phyloP scores from a whole-genome alignment of 2,888 invertebrate species.

The Leucophenga maculata region DNA sequence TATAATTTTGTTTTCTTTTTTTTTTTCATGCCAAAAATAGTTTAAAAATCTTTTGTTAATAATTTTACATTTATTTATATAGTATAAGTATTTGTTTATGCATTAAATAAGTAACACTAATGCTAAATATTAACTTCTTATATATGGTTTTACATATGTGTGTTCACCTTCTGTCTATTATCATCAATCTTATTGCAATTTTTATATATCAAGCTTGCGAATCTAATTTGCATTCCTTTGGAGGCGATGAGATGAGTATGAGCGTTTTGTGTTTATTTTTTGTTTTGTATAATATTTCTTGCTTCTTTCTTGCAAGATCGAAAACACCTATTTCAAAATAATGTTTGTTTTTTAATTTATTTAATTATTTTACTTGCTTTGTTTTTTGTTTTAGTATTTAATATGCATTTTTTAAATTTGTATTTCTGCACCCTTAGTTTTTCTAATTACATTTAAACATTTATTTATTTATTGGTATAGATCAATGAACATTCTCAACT shows the following conservation, averaged over 20 bases:
- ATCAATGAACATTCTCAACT: slow-evolving; percentile 12
- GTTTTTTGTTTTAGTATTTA: neutral
- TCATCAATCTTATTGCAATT: neutral
- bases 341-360: neutral
- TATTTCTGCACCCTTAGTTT: slow-evolving; percentile 30
- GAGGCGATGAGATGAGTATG: neutral
- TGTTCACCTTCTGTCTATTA: neutral
- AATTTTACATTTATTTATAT: slow-evolving; percentile 21
- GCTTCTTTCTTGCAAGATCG: too few species aligned
- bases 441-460: slow-evolving; percentile 40
- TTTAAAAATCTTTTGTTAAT: slow-evolving; percentile 28
- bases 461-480: slow-evolving; percentile 28
- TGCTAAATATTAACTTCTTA: neutral
- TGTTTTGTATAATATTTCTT: neutral
- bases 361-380: neutral
- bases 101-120: neutral
- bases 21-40: slow-evolving; percentile 31
- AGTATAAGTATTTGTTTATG: neutral
- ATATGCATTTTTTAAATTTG: neutral
- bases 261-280: neutral
- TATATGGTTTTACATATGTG: neutral
- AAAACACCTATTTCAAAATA: too few species aligned
- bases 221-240: neutral
- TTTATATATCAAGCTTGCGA: too few species aligned
- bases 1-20: slow-evolving; percentile 31